Conservation (phyloP, 1,140 invertebrate genomes). For the Mya arenaria region DNA sequence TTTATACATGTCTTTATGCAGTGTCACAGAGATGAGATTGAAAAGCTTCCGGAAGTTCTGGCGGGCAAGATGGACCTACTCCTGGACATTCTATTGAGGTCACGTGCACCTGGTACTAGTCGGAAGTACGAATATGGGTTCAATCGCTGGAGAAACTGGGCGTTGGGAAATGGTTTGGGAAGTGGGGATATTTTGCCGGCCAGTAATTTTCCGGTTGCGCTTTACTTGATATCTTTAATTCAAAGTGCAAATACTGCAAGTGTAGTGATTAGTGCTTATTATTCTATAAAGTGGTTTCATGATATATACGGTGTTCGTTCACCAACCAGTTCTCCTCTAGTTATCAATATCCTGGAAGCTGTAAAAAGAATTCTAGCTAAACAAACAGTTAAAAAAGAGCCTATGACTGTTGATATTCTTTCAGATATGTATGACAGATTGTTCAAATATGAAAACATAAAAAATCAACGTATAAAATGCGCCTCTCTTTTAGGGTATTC, state of each 20-base stretch:
- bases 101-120: neutral
- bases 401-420: conserved; percentile 39
- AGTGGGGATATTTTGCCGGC: conserved; percentile 24
- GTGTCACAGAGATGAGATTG: conserved; percentile 19
- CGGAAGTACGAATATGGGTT: conserved; percentile 9
- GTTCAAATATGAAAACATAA: neutral
- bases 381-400: conserved; percentile 38
- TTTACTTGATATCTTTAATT: conserved; percentile 40
- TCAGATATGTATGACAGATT: conserved; percentile 1
- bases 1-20: conserved; percentile 39
- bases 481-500: conserved; percentile 46
- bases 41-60: conserved; percentile 11
- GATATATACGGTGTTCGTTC: neutral
- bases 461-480: conserved; percentile 45
- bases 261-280: conserved; percentile 25
- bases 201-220: conserved; percentile 8
- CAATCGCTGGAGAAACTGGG: conserved; percentile 24
- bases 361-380: conserved; percentile 25
- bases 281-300: conserved; percentile 39
- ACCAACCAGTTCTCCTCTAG: conserved; percentile 8
- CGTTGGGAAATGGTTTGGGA: neutral
- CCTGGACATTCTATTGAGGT: neutral
- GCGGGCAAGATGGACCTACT: conserved; percentile 3
- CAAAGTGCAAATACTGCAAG: conserved; percentile 9
- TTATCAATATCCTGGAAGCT: conserved; percentile 28